phyloP scores from a whole-genome alignment of 1,140 invertebrate genomes.

The Nylanderia fulva region DNA sequence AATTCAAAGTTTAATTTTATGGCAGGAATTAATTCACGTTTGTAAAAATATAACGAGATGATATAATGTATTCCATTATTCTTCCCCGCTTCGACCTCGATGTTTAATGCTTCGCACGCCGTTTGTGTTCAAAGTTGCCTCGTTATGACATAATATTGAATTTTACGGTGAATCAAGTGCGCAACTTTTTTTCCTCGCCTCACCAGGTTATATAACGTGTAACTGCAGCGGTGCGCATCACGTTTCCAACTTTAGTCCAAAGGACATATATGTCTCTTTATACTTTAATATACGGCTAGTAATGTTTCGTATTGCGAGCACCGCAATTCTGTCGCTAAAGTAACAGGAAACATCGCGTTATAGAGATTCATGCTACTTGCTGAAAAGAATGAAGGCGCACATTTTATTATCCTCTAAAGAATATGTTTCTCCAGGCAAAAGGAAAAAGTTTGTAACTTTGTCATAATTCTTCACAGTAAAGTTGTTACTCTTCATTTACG shows the following conservation, averaged over 20 bases:
- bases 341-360: conserved; percentile 45
- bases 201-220: conserved; percentile 12
- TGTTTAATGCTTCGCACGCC: conserved; percentile 31
- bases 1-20: background rate
- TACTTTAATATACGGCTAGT: conserved; percentile 37
- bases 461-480: background rate
- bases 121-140: conserved; percentile 26
- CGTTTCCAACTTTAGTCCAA: conserved; percentile 51
- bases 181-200: conserved; percentile 47
- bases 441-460: conserved; percentile 3
- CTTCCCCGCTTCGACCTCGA: background rate
- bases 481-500: background rate
- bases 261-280: conserved; percentile 46
- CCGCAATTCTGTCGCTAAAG: conserved; percentile 38
- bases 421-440: conserved; percentile 6
- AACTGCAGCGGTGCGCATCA: conserved; percentile 6
- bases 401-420: conserved; percentile 29
- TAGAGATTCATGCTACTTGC: conserved; percentile 51
- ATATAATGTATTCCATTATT: conserved; percentile 27
- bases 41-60: background rate
- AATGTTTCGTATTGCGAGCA: conserved; percentile 48
- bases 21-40: conserved; percentile 4
- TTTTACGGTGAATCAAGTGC: conserved; percentile 65
- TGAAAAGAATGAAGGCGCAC: background rate
- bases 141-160: conserved; percentile 52